Evolutionary conservation across 2,113 vertebrate genomes (phyloP).

Genomic region (Poecile atricapillus): DNA sequence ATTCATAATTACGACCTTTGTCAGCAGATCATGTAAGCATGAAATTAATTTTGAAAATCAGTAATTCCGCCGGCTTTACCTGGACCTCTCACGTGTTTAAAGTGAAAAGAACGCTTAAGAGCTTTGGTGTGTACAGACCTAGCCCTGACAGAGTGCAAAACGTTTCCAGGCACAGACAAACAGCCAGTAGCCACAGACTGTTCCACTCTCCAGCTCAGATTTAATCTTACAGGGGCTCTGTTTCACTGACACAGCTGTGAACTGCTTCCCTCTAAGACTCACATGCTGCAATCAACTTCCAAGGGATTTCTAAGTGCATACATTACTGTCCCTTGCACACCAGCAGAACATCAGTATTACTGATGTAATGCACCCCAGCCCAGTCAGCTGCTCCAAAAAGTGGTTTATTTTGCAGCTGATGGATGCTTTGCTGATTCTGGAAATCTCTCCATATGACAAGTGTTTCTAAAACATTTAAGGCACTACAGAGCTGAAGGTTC

Average conservation of each 20-base stretch:
- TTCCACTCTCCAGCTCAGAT: neutral
- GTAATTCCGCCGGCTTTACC: neutral
- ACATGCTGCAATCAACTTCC: neutral
- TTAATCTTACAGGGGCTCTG: neutral
- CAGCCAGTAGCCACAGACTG: neutral
- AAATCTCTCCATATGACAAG: slow-evolving; percentile 38
- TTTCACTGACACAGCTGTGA: neutral
- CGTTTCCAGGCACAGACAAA: neutral
- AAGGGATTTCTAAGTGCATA: neutral
- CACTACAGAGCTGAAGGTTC: neutral
- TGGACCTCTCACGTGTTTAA: neutral
- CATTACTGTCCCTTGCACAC: neutral
- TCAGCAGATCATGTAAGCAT: slow-evolving; percentile 24
- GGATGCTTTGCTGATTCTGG: slow-evolving; percentile 19
- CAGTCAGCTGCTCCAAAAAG: slow-evolving; percentile 3
- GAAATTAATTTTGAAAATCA: slow-evolving; percentile 33
- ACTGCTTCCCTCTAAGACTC: neutral
- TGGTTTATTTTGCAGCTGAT: slow-evolving; percentile 19
- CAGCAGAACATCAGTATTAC: neutral
- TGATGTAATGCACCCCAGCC: neutral
- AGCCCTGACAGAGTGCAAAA: neutral
- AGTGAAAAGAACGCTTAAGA: neutral
- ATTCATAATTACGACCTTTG: slow-evolving; percentile 21
- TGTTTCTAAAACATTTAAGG: slow-evolving; percentile 44
- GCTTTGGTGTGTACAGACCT: neutral